Evolutionary conservation across 2,888 invertebrate genomes (phyloP), one percentile per base, ranked within the genome.

Genomic region (Flexamia atlantica): DNA sequence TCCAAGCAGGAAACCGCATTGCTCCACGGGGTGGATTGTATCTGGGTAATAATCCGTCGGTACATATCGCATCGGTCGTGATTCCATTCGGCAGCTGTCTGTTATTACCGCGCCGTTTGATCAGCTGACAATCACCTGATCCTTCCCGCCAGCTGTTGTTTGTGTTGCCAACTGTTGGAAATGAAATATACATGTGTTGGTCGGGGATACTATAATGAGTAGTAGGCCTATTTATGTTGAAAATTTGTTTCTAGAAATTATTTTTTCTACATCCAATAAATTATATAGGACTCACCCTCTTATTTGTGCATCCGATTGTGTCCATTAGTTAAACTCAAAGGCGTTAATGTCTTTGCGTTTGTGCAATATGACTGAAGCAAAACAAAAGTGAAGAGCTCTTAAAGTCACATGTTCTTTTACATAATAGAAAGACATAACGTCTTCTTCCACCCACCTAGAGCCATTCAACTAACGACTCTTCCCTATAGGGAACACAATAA

Each of bases 141-240:
- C 64, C 64, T 64, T 64, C 64, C 72, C 72, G 36, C 72, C 72
- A 72, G 72, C 72, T 72, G 72, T 72, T 72, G 72, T 72, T 36
- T 72, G 36, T 20, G 72, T 23, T 72, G 40, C 72, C 72, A 72
- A 40, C 36, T 40, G 72, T 40, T 72, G 40, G 40, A 20, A 72
- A 64, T 64, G 64, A 64, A 64, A 64, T 64, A 64, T 64, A 30
- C 64, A 64, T 64, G 64, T 30, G 64, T 64, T 30, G 3, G 28
- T 57, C 23, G 1, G 57, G 25, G 20, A 23, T 25, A 57, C 57
- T 57, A 23, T 57, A 12, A 9, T n/a, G n/a, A n/a, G n/a, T n/a
- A n/a, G n/a, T n/a, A n/a, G n/a, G n/a, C n/a, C n/a, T n/a, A n/a
- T n/a, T n/a, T n/a, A n/a, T n/a, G n/a, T n/a, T n/a, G n/a, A n/a